A percentile compares a stretch with the other conserved stretches of the same genome.
These are phyloP conservation scores for Clamator glandarius DNA, from an alignment of 2,797 vertebrate genomes.

Conservation along the genomic window DNA sequence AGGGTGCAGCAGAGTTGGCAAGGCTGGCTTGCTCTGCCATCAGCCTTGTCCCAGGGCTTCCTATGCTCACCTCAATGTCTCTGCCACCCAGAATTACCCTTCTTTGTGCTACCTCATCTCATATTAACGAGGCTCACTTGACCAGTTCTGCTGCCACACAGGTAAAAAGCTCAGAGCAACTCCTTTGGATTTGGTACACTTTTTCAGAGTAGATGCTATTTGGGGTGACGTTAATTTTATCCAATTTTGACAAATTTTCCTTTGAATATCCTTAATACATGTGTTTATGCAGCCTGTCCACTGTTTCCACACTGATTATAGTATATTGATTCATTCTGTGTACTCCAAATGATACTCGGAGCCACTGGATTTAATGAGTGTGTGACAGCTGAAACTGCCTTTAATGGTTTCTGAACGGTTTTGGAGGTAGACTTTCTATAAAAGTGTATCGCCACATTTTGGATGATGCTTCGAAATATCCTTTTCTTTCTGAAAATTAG, in stretches of 20 bases:
- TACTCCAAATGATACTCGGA: accelerated
- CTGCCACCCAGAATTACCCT: no score
- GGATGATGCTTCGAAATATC: background rate
- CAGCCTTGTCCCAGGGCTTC: no score
- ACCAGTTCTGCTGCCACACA: background rate
- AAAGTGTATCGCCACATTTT: accelerated
- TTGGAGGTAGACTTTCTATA: no score
- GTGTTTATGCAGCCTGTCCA: accelerated
- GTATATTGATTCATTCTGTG: accelerated
- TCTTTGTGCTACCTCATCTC: no score
- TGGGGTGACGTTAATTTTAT: accelerated
- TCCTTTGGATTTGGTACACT: background rate
- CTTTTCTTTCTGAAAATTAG: background rate
- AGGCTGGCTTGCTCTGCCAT: no score
- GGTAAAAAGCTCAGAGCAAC: background rate
- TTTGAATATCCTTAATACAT: accelerated
- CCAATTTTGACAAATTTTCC: background rate
- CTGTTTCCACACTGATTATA: accelerated
- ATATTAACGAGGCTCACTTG: no score
- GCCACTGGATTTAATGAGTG: accelerated
- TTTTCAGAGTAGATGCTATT: background rate
- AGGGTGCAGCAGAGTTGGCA: no score
- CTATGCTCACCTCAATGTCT: no score
- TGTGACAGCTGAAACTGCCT: background rate
- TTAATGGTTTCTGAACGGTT: background rate